phyloP scores from a whole-genome alignment of 2,797 vertebrate genomes.

The Acanthurus tractus region DNA sequence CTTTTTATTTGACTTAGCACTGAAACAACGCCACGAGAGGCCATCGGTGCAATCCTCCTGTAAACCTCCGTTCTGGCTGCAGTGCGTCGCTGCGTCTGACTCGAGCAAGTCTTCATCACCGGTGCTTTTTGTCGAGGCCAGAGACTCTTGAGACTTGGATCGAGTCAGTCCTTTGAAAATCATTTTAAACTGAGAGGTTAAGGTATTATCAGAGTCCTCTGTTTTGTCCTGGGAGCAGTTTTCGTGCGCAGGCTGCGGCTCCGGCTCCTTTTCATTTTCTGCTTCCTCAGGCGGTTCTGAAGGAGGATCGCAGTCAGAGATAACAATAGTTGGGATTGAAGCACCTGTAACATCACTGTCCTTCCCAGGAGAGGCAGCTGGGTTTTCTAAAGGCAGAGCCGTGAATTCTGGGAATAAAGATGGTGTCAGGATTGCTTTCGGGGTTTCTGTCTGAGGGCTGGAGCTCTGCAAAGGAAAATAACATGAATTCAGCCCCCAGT shows the following conservation, averaged over 20 bases:
- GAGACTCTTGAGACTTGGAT: constrained; percentile 74
- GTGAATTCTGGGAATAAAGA: constrained; percentile 33
- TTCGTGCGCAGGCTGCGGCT: constrained; percentile 30
- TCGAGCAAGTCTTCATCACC: constrained; percentile 44
- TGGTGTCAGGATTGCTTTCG: constrained; percentile 48
- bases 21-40: constrained; percentile 25
- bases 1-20: constrained; percentile 62
- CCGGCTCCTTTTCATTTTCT: constrained; percentile 35
- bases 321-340: constrained; percentile 61
- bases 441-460: constrained; percentile 53
- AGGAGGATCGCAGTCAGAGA: constrained; percentile 57
- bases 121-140: constrained; percentile 54
- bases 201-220: constrained; percentile 69
- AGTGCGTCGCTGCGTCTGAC: neutral
- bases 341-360: constrained; percentile 1
- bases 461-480: constrained; percentile 67
- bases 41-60: constrained; percentile 41
- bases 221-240: constrained; percentile 54
- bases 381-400: constrained; percentile 34
- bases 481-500: neutral
- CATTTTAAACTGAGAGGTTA: constrained; percentile 71
- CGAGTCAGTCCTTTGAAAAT: constrained; percentile 64
- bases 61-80: constrained; percentile 38
- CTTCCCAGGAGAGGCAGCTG: constrained; percentile 26
- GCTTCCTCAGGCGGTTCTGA: constrained; percentile 30